Conservation (phyloP, 1,140 invertebrate genomes). For the Epicauta chinensis region DNA sequence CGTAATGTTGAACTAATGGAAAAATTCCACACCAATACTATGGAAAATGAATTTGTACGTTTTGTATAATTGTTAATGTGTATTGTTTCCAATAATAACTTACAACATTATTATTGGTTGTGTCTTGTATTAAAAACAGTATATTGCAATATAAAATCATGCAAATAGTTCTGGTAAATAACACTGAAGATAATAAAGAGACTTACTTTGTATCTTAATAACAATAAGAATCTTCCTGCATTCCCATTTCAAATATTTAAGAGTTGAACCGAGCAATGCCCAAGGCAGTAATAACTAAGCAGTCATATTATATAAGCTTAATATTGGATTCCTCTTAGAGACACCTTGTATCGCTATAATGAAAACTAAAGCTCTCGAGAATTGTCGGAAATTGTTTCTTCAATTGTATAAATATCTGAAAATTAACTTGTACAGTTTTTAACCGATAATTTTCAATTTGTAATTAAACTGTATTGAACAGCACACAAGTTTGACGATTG, state of each 20-base stretch:
- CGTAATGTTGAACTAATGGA: not conserved
- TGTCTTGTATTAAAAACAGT: no score
- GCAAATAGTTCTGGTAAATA: not conserved
- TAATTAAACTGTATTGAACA: no score
- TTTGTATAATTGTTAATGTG: no score
- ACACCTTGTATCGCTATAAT: slow-evolving; percentile 20
- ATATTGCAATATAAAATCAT: no score
- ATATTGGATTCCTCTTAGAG: slow-evolving; percentile 23
- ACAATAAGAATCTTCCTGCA: slow-evolving; percentile 13
- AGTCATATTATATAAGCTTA: slow-evolving; percentile 24
- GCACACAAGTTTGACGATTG: no score
- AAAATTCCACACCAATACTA: not conserved
- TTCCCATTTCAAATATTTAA: slow-evolving; percentile 21
- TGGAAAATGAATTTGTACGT: no score
- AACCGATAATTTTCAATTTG: not conserved
- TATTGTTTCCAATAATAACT: no score
- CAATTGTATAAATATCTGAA: no score
- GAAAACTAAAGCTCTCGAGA: slow-evolving; percentile 19
- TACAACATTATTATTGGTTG: no score
- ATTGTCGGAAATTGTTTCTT: not conserved
- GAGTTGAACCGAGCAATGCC: slow-evolving; percentile 13
- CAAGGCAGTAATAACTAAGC: slow-evolving; percentile 19
- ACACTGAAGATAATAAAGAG: slow-evolving; percentile 9
- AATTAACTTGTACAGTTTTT: no score
- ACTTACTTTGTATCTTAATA: slow-evolving; percentile 11